Conservation (phyloP, 2,113 vertebrate species). For the Solea solea region DNA sequence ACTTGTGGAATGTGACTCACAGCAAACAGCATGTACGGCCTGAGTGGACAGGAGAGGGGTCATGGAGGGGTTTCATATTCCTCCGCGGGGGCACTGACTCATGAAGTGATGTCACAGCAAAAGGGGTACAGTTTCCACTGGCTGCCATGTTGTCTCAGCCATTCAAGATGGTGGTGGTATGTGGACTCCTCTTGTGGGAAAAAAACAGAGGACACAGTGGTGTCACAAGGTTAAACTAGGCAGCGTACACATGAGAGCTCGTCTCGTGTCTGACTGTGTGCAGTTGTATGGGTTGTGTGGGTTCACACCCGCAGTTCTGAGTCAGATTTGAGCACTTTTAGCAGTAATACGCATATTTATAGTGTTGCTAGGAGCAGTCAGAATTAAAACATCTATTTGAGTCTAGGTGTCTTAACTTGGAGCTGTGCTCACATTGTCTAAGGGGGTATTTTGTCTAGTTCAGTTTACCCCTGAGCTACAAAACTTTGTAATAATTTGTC, state of each 20-base stretch:
- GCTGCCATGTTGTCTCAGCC: slow-evolving; percentile 55
- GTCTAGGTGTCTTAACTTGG: too few relatives aligned
- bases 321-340: too few relatives aligned
- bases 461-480: too few relatives aligned
- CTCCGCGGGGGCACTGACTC: slow-evolving; percentile 69
- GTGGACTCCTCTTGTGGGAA: background rate
- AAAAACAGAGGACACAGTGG: background rate
- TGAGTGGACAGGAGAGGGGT: slow-evolving; percentile 22
- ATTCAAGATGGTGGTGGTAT: slow-evolving; percentile 44
- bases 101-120: slow-evolving; percentile 75
- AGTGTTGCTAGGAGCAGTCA: background rate
- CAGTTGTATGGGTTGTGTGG: background rate
- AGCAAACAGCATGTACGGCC: slow-evolving; percentile 41
- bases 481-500: too few relatives aligned
- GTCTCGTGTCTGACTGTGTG: background rate
- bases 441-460: too few relatives aligned
- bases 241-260: background rate
- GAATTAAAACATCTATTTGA: too few relatives aligned
- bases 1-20: slow-evolving; percentile 37
- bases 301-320: background rate
- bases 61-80: slow-evolving; percentile 59
- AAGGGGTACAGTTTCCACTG: slow-evolving; percentile 40
- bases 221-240: background rate
- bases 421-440: too few relatives aligned
- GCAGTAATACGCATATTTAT: background rate